phyloP scores from a whole-genome alignment of 2,797 vertebrate species.

The Philypnodon macrostomus region DNA sequence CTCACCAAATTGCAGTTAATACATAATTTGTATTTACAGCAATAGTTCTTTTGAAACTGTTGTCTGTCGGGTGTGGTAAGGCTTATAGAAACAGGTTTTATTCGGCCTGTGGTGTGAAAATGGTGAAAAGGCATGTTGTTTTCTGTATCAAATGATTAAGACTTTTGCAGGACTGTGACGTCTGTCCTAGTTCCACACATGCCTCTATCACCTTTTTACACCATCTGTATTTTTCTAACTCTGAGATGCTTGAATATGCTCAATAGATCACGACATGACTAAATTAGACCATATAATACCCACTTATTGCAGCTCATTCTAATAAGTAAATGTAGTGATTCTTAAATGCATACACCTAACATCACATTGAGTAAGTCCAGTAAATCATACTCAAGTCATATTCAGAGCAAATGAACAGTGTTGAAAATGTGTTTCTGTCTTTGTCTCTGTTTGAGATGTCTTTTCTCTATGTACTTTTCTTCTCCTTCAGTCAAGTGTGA shows the following conservation, averaged over 20 bases:
- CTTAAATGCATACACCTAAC: no score
- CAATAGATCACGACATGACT: conserved; percentile 26
- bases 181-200: conserved; percentile 49
- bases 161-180: conserved; percentile 45
- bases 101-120: conserved; percentile 55
- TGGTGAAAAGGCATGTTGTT: conserved; percentile 50
- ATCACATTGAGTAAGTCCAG: no score
- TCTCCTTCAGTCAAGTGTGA: conserved; percentile 70
- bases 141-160: conserved; percentile 12
- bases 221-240: conserved; percentile 48
- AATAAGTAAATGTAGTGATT: no score
- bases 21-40: no score
- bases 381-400: conserved; percentile 70
- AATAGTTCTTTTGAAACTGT: conserved; percentile 3
- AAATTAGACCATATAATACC: conserved; percentile 28
- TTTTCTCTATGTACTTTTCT: conserved; percentile 68
- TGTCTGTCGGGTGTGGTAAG: conserved; percentile 66
- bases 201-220: conserved; percentile 58
- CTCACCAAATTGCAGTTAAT: no score
- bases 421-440: conserved; percentile 60
- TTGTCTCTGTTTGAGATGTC: conserved; percentile 63
- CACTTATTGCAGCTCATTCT: no score
- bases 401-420: conserved; percentile 53
- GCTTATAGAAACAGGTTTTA: conserved; percentile 42
- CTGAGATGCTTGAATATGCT: conserved; percentile 76